A percentile compares a stretch with the other conserved stretches of the same genome.
phyloP scores from a whole-genome alignment of 2,888 invertebrate species.

The Eilema griseolum region DNA sequence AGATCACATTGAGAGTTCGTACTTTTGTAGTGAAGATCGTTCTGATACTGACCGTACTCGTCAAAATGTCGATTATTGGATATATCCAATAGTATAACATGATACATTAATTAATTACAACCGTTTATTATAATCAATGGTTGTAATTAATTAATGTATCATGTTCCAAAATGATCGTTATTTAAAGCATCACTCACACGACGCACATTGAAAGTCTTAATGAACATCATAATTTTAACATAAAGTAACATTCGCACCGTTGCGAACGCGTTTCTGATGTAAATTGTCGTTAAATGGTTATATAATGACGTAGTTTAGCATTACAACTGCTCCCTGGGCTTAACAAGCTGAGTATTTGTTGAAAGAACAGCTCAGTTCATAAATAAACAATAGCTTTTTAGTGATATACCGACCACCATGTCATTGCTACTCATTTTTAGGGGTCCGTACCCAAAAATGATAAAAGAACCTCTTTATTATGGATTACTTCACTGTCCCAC shows the following conservation, averaged over 20 bases:
- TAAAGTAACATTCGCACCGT: background rate
- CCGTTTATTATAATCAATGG: too few relatives aligned
- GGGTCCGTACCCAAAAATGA: background rate
- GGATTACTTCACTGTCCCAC: too few relatives aligned
- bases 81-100: too few relatives aligned
- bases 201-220: background rate
- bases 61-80: too few relatives aligned
- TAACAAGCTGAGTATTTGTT: background rate
- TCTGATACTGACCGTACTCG: too few relatives aligned
- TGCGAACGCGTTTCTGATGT: conserved; percentile 13
- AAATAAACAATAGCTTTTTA: background rate
- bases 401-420: background rate
- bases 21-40: too few relatives aligned
- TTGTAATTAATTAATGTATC: too few relatives aligned
- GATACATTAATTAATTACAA: too few relatives aligned
- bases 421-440: background rate
- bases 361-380: background rate
- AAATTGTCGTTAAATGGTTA: conserved; percentile 16
- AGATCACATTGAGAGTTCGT: too few relatives aligned
- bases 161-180: too few relatives aligned
- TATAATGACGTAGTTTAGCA: conserved; percentile 12
- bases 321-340: conserved; percentile 7
- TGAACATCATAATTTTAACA: background rate
- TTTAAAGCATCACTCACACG: background rate
- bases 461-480: background rate